These are phyloP conservation scores for Aspidapion aeneum DNA, from an alignment of 2,888 invertebrate genomes.

Conservation along the genomic window DNA sequence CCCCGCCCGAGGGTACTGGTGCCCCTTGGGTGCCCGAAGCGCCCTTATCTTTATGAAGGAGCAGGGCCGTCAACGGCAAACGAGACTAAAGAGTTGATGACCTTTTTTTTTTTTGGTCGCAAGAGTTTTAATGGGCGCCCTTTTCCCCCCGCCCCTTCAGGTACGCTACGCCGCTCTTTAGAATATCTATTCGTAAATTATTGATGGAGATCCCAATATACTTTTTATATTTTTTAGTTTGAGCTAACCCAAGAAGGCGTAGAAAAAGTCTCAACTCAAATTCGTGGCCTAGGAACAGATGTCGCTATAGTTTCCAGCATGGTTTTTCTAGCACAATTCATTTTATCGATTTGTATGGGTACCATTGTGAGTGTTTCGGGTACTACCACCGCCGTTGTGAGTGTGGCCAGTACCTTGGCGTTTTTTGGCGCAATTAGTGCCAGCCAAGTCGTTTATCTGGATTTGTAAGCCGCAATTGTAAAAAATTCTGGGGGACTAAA, in stretches of 20 bases:
- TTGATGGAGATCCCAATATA: too few species aligned
- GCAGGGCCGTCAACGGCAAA: too few species aligned
- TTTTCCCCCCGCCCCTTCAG: too few species aligned
- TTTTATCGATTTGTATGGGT: slow-evolving; percentile 84
- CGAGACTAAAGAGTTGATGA: too few species aligned
- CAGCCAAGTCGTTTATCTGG: slow-evolving; percentile 84
- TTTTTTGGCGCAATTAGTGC: slow-evolving; percentile 83
- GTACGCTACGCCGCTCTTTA: too few species aligned
- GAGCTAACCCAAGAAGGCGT: slow-evolving; percentile 55
- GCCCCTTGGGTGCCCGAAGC: too few species aligned
- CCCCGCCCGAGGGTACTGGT: too few species aligned
- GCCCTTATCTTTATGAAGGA: too few species aligned
- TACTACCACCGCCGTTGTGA: slow-evolving; percentile 86
- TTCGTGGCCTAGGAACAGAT: slow-evolving; percentile 93
- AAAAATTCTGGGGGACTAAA: background rate
- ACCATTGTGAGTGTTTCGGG: slow-evolving; percentile 75
- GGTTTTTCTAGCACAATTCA: slow-evolving; percentile 91
- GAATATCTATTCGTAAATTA: too few species aligned
- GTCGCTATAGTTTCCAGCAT: slow-evolving; percentile 93
- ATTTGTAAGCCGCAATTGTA: slow-evolving; percentile 62
- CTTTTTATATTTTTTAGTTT: slow-evolving; percentile 60
- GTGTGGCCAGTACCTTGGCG: slow-evolving; percentile 79
- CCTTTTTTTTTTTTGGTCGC: too few species aligned
- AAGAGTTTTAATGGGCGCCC: too few species aligned
- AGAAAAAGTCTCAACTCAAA: slow-evolving; percentile 55